Evolutionary conservation across 2,113 vertebrate species (phyloP).

Genomic region (Odontesthes bonariensis): DNA sequence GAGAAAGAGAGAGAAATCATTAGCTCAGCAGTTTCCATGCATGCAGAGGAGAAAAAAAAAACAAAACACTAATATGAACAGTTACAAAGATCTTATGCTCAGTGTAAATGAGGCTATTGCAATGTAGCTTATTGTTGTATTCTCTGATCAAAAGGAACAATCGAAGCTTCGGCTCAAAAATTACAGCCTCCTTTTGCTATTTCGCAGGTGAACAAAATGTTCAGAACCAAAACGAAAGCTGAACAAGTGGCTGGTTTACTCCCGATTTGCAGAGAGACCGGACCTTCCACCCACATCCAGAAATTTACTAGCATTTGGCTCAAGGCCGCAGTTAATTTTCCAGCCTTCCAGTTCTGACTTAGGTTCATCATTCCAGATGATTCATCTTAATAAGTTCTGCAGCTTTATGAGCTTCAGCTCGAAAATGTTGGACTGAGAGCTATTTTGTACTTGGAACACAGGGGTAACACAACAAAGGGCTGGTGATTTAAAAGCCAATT

Average conservation of each 20-base stretch:
- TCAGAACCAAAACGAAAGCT: background rate
- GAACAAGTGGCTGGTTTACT: background rate
- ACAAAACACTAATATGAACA: conserved; percentile 4
- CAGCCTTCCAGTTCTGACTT: background rate
- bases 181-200: background rate
- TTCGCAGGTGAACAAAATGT: background rate
- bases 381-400: conserved; percentile 6
- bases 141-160: background rate
- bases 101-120: background rate
- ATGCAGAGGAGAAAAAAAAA: conserved; percentile 21
- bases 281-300: background rate
- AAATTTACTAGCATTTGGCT: conserved; percentile 2
- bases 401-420: conserved; percentile 5
- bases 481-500: conserved; percentile 22
- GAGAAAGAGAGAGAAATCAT: conserved; percentile 72
- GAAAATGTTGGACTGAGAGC: background rate
- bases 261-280: background rate
- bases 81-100: conserved; percentile 4
- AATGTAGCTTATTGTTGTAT: background rate
- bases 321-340: background rate
- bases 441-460: background rate
- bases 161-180: background rate
- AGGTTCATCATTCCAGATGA: conserved; percentile 18
- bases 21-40: conserved; percentile 71
- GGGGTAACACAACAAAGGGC: background rate